These are phyloP conservation scores for Euwallacea similis DNA, from an alignment of 1,140 invertebrate species.

Conservation along the genomic window DNA sequence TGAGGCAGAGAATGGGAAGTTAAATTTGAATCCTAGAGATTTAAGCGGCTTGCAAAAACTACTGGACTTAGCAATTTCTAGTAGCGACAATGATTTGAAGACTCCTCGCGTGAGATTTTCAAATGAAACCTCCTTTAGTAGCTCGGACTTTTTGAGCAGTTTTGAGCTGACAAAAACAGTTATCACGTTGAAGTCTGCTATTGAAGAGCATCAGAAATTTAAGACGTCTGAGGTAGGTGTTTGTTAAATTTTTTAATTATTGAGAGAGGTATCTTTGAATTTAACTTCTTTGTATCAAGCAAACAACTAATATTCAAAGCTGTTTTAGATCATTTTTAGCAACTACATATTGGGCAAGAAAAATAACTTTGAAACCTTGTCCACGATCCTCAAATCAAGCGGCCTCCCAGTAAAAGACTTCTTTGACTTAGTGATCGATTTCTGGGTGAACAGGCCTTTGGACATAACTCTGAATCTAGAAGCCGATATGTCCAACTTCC, in stretches of 20 bases:
- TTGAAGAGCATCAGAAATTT: constrained; percentile 53
- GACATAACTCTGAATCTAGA: constrained; percentile 55
- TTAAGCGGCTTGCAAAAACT: constrained; percentile 53
- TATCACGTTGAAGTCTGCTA: constrained; percentile 53
- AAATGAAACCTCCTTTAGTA: constrained; percentile 40
- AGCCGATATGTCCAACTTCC: constrained; percentile 58
- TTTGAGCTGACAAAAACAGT: constrained; percentile 60
- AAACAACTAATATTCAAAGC: neutral
- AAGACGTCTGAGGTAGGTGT: constrained; percentile 57
- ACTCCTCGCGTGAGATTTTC: constrained; percentile 50
- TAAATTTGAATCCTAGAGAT: constrained; percentile 35
- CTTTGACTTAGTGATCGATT: constrained; percentile 66
- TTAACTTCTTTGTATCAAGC: neutral
- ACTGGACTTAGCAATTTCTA: constrained; percentile 50
- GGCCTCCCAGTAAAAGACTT: constrained; percentile 62
- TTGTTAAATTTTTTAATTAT: no score
- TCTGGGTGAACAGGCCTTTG: constrained; percentile 64
- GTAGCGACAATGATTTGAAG: constrained; percentile 38
- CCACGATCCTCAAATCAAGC: constrained; percentile 49
- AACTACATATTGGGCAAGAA: constrained; percentile 59
- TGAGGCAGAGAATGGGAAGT: constrained; percentile 17
- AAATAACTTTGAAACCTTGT: constrained; percentile 56
- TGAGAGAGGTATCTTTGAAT: neutral
- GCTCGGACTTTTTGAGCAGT: constrained; percentile 57
- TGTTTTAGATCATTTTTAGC: constrained; percentile 62